Conservation (phyloP, 2,888 invertebrate genomes). For the Thalpophila matura region DNA sequence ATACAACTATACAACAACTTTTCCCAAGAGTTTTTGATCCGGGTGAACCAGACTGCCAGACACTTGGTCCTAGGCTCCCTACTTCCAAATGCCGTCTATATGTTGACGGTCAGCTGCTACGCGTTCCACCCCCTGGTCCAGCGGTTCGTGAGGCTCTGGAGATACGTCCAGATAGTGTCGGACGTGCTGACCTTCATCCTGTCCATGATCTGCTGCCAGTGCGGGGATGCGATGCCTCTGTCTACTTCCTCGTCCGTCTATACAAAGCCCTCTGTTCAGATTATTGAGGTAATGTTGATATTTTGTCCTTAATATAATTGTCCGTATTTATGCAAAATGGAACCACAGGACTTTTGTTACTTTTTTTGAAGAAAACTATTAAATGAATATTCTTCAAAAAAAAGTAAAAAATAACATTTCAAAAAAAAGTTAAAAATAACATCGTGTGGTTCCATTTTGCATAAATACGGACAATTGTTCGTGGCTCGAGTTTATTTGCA, state of each 20-base stretch:
- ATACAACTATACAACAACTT: too few relatives aligned
- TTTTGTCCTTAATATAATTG: too few relatives aligned
- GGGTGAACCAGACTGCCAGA: too few relatives aligned
- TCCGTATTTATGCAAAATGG: too few relatives aligned
- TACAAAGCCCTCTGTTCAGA: constrained; percentile 35
- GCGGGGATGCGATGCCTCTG: constrained; percentile 54
- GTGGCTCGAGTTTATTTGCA: neutral
- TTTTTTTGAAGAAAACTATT: too few relatives aligned
- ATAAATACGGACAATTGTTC: too few relatives aligned
- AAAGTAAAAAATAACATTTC: too few relatives aligned
- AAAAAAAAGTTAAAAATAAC: too few relatives aligned
- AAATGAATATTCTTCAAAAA: too few relatives aligned
- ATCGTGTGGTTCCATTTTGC: too few relatives aligned
- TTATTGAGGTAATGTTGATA: constrained; percentile 32
- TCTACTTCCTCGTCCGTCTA: constrained; percentile 42
- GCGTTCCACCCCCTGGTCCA: constrained; percentile 64
- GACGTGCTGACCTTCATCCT: constrained; percentile 66
- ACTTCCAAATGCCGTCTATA: constrained; percentile 50
- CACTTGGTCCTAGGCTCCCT: neutral
- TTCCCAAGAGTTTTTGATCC: too few relatives aligned
- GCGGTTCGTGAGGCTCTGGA: constrained; percentile 68
- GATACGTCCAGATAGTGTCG: constrained; percentile 63
- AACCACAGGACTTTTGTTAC: too few relatives aligned
- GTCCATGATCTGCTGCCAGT: constrained; percentile 69
- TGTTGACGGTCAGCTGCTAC: constrained; percentile 72